Conservation (phyloP, 1,140 invertebrate genomes). For the Drosophila insularis region DNA sequence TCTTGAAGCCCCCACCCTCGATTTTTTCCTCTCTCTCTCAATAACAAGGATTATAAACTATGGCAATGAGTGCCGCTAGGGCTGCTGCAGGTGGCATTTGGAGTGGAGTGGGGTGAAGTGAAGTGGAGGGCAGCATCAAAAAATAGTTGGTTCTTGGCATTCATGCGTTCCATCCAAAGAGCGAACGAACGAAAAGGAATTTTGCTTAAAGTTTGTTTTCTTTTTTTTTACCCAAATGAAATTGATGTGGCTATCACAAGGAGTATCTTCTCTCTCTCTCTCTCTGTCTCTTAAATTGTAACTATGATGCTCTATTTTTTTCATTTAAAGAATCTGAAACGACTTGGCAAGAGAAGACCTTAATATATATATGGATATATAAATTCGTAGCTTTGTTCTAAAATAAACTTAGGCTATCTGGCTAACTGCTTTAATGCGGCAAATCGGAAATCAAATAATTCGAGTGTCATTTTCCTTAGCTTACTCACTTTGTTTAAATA, state of each 20-base stretch:
- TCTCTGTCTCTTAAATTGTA: no score
- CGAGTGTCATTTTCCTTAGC: no score
- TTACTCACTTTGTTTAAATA: no score
- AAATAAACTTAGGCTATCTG: no score
- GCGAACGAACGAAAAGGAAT: background rate
- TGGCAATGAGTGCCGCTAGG: background rate
- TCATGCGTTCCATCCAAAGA: background rate
- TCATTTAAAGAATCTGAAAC: no score
- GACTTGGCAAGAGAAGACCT: no score
- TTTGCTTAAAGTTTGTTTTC: background rate
- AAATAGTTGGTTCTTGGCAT: conserved; percentile 8
- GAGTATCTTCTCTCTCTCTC: background rate
- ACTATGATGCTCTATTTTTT: no score
- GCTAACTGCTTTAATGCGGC: no score
- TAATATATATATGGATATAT: no score
- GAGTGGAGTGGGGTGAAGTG: background rate
- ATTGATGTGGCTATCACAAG: conserved; percentile 1
- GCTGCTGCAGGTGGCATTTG: conserved; percentile 2
- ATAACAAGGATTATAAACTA: conserved; percentile 34
- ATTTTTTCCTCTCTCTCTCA: conserved; percentile 10
- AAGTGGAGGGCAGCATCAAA: background rate
- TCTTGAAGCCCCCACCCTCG: background rate
- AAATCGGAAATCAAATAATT: no score
- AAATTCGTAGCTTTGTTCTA: no score
- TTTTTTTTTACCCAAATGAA: background rate